phyloP scores from a whole-genome alignment of 2,113 vertebrate species.

The Arvicanthis niloticus region DNA sequence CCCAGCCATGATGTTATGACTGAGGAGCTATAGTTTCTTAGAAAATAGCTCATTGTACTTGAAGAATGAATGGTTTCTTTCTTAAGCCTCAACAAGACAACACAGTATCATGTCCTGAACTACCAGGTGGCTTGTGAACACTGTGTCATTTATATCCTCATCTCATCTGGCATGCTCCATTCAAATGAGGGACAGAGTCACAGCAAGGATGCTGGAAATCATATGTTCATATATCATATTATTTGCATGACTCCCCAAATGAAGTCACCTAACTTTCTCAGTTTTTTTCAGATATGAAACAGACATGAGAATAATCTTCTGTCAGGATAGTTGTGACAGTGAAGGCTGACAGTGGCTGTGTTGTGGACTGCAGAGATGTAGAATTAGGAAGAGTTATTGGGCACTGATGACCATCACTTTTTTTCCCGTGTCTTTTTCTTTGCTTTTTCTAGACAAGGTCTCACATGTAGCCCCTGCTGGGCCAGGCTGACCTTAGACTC shows the following conservation, averaged over 20 bases:
- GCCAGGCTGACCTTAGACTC: not conserved
- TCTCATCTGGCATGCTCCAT: not conserved
- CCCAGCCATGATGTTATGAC: not conserved
- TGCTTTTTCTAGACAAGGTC: not conserved
- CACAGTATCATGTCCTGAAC: not conserved
- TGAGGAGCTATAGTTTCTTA: not conserved
- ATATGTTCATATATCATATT: not conserved
- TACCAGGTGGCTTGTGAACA: not conserved
- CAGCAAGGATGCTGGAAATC: not conserved
- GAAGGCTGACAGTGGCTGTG: not conserved
- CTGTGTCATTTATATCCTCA: not conserved
- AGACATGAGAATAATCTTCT: not conserved
- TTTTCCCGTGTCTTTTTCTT: not conserved
- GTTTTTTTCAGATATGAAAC: not conserved
- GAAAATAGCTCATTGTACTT: constrained; percentile 30
- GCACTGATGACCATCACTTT: not conserved
- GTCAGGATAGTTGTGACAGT: not conserved
- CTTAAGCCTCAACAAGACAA: not conserved
- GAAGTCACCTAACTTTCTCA: not conserved
- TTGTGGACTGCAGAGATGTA: not conserved
- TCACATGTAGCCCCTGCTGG: not conserved
- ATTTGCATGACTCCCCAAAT: not conserved
- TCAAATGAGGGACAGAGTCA: not conserved
- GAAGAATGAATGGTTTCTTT: constrained; percentile 23
- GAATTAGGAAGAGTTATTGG: not conserved